These are phyloP conservation scores for Idaea aversata DNA, from an alignment of 2,888 invertebrate genomes.

Conservation along the genomic window DNA sequence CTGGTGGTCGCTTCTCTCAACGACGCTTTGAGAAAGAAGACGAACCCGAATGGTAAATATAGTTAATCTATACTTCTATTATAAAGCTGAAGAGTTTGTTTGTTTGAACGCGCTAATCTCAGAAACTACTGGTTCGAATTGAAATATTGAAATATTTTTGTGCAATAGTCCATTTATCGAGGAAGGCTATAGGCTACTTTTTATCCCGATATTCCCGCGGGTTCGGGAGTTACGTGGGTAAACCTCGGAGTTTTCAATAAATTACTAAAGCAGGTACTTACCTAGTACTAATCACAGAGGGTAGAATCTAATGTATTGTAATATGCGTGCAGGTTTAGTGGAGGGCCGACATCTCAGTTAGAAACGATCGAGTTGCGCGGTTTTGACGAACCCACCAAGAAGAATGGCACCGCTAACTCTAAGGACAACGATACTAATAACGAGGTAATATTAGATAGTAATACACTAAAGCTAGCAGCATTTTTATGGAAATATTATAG, in stretches of 20 bases:
- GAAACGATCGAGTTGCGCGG: slow-evolving; percentile 97
- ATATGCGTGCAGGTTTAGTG: slow-evolving; percentile 81
- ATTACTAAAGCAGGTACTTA: neutral
- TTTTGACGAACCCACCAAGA: slow-evolving; percentile 87
- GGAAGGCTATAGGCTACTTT: too few relatives aligned
- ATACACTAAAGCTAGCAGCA: too few relatives aligned
- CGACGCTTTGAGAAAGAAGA: slow-evolving; percentile 84
- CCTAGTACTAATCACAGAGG: neutral
- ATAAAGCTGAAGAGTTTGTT: too few relatives aligned
- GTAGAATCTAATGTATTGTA: neutral
- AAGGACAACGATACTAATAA: slow-evolving; percentile 51
- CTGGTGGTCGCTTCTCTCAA: slow-evolving; percentile 79
- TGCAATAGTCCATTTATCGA: too few relatives aligned
- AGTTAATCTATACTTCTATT: too few relatives aligned
- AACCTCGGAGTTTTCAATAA: too few relatives aligned
- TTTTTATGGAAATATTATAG: neutral
- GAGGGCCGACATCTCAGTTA: slow-evolving; percentile 93
- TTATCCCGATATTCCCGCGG: too few relatives aligned
- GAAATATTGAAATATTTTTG: too few relatives aligned
- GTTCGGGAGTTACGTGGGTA: too few relatives aligned
- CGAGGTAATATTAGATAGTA: too few relatives aligned
- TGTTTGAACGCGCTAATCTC: too few relatives aligned
- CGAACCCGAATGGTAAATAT: slow-evolving; percentile 91
- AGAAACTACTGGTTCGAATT: too few relatives aligned
- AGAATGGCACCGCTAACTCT: slow-evolving; percentile 53